phyloP scores from a whole-genome alignment of 2,888 invertebrate species.

The Phaonia tiefii region DNA sequence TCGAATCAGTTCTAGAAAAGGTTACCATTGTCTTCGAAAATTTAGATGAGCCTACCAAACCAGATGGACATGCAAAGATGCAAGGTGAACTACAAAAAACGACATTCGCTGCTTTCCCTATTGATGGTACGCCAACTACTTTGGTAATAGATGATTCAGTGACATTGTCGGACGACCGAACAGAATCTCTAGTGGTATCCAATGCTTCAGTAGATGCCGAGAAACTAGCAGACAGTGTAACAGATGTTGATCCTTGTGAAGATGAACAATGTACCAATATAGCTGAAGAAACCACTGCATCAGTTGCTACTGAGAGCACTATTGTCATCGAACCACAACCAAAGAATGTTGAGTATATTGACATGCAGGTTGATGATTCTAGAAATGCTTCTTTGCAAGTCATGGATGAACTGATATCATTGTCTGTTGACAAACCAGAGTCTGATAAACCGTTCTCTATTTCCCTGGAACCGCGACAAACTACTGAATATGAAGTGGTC shows the following conservation, averaged over 20 bases:
- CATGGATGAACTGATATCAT: conserved; percentile 77
- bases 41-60: conserved; percentile 67
- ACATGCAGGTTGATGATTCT: conserved; percentile 69
- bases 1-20: conserved; percentile 29
- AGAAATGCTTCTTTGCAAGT: conserved; percentile 74
- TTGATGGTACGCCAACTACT: conserved; percentile 54
- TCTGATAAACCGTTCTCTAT: conserved; percentile 21
- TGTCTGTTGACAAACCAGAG: conserved; percentile 76
- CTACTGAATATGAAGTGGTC: background rate
- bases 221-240: background rate
- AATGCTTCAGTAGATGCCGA: conserved; percentile 32
- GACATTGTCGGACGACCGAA: conserved; percentile 76
- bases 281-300: conserved; percentile 30
- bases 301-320: conserved; percentile 35
- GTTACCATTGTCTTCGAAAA: conserved; percentile 46
- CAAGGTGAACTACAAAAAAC: conserved; percentile 50
- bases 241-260: no score
- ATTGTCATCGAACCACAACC: conserved; percentile 23
- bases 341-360: conserved; percentile 71
- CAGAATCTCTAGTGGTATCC: background rate
- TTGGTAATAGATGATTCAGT: conserved; percentile 75
- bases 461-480: conserved; percentile 5
- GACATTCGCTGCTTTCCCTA: conserved; percentile 73
- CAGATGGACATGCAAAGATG: conserved; percentile 73
- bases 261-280: no score